These are phyloP conservation scores for Mamestra brassicae DNA, from an alignment of 2,888 invertebrate species.

Conservation along the genomic window DNA sequence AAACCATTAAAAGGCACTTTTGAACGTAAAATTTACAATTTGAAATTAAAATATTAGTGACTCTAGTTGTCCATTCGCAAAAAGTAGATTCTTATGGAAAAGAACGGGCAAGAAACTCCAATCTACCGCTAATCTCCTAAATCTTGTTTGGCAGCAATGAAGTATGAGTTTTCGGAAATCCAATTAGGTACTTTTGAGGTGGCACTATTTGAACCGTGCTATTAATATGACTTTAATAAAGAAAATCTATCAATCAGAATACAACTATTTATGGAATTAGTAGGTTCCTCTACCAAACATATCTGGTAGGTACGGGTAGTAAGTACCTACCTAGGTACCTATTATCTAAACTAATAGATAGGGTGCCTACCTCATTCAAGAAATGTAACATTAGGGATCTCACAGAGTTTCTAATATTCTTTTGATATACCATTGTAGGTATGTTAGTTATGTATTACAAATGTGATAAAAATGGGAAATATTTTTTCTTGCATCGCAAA, in stretches of 20 bases:
- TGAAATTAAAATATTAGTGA: no score
- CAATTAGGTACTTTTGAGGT: conserved; percentile 10
- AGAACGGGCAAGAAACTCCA: no score
- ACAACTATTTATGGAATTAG: neutral
- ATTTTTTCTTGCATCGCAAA: no score
- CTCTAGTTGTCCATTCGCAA: no score
- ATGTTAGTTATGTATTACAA: no score
- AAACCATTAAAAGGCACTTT: no score
- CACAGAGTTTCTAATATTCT: no score
- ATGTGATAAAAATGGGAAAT: no score
- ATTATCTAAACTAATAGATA: neutral
- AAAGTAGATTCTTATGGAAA: no score
- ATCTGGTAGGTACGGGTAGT: neutral
- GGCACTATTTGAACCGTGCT: conserved; percentile 15
- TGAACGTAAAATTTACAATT: no score
- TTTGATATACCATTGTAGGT: no score
- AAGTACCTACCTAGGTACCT: no score
- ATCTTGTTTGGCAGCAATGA: neutral
- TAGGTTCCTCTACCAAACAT: neutral
- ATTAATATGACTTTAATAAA: neutral
- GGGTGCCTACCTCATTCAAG: neutral
- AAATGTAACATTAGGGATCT: neutral
- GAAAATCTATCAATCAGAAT: neutral
- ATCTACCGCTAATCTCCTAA: neutral
- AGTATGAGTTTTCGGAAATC: conserved; percentile 21